These are phyloP conservation scores for Cetoscarus ocellatus DNA, from an alignment of 2,797 vertebrate genomes.

Conservation along the genomic window DNA sequence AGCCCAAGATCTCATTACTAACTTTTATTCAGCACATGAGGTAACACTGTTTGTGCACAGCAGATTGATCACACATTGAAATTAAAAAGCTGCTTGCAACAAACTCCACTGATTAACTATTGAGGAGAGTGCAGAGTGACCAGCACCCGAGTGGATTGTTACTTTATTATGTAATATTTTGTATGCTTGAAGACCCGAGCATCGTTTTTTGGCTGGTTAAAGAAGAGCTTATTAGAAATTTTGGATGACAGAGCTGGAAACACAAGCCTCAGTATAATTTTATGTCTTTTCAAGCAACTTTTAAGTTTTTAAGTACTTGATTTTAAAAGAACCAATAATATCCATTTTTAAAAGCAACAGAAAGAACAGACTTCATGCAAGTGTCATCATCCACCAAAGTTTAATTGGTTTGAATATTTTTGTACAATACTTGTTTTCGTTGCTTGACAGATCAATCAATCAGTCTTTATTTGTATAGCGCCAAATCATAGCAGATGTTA, in stretches of 20 bases:
- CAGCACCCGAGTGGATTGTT: background rate
- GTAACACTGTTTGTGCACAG: conserved; percentile 6
- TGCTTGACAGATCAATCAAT: no score
- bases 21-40: conserved; percentile 31
- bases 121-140: conserved; percentile 4
- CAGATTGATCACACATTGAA: conserved; percentile 23
- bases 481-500: no score
- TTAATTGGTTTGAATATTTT: no score
- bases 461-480: no score
- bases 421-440: no score
- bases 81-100: conserved; percentile 26
- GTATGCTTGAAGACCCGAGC: background rate
- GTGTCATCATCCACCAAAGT: no score
- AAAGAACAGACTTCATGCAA: no score
- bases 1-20: conserved; percentile 39
- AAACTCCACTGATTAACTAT: conserved; percentile 32
- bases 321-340: background rate
- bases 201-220: background rate
- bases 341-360: background rate
- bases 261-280: background rate
- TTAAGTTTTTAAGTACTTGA: background rate
- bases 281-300: background rate
- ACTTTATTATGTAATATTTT: conserved; percentile 18
- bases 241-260: conserved; percentile 4
- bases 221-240: background rate